Evolutionary conservation across 2,888 invertebrate species (phyloP), one percentile per base, ranked within the genome.

Genomic region (Isoperla grammatica): DNA sequence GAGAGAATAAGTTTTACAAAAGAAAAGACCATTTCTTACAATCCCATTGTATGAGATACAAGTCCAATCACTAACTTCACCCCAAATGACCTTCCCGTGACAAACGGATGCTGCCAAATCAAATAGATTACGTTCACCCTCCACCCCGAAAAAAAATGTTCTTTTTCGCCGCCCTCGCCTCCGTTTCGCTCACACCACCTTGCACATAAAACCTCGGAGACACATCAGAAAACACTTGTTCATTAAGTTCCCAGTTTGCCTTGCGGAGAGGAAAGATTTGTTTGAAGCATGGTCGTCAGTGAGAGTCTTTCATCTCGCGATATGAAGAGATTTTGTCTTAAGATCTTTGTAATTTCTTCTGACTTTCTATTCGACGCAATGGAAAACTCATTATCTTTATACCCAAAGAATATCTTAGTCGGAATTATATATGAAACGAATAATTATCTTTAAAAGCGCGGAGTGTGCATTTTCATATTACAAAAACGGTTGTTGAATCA

Each of bases 91-190:
- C 53, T 39, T 53, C 37, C 15, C n/a, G 53, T 53, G 37, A 53
- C 53, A 53, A 53, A 53, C 55, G 23, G 29, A 48, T 3, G 53
- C 42, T 57, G 57, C 56, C 60, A 60, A 60, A 56, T 60, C 56
- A 57, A 60, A 60, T 60, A 60, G 57, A 60, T 60, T 60, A 57
- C 53, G 40, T 57, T 57, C 40, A 17, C 43, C 56, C 43, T 17
- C 11, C n/a, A 12, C 43, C 43, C 45, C 23, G 17, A 29, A 29
- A 29, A 29, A 29, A 29, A 29, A 29, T 29, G 29, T 29, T 15
- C 43, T 55, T 59, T 58, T 53, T 59, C 43, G 37, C 50, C 43
- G 29, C 17, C 35, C 35, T 9, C 13, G 19, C 43, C 20, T 56
- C 23, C 46, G n/a, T 46, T 45, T 42, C 42, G n/a, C 35, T 22